Percentiles rank a stretch among this genome's conserved stretches.
phyloP scores from a whole-genome alignment of 2,797 vertebrate species.

The Brotula barbata region DNA sequence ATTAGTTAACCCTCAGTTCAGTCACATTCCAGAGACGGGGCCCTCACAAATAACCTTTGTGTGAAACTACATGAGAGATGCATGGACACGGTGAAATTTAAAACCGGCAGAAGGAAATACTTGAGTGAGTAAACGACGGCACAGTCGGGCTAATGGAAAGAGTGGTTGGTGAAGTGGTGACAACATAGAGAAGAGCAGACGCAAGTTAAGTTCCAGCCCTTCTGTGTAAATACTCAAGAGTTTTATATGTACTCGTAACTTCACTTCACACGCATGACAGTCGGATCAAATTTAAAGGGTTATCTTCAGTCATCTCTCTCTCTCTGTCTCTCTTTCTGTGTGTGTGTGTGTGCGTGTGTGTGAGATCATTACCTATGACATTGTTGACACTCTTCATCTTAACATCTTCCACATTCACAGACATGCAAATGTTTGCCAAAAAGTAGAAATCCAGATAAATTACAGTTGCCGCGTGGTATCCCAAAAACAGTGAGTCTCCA shows the following conservation, averaged over 20 bases:
- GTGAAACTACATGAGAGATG: not conserved
- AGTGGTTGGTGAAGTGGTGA: too few relatives aligned
- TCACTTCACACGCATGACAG: too few relatives aligned
- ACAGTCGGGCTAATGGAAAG: too few relatives aligned
- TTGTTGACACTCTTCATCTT: conserved; percentile 58
- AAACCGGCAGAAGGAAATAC: too few relatives aligned
- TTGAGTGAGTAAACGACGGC: too few relatives aligned
- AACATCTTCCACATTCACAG: conserved; percentile 9
- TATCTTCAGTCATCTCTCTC: too few relatives aligned
- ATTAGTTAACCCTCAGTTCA: not conserved
- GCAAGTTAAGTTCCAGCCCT: too few relatives aligned
- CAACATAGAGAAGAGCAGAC: too few relatives aligned
- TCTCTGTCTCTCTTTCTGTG: not conserved
- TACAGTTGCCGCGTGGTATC: conserved; percentile 30
- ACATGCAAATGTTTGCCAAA: conserved; percentile 23
- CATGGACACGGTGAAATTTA: not conserved
- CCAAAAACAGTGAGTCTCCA: not conserved
- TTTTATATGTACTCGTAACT: too few relatives aligned
- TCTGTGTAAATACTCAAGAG: too few relatives aligned
- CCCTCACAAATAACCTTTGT: not conserved
- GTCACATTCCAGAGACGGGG: not conserved
- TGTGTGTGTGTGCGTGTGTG: conserved; percentile 8
- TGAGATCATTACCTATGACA: conserved; percentile 57
- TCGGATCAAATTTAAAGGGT: too few relatives aligned
- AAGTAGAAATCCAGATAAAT: conserved; percentile 32